Percentiles rank a stretch among this genome's conserved stretches.
Evolutionary conservation across 2,888 invertebrate genomes (phyloP).

Genomic region (Ommatoiulus sabulosus): DNA sequence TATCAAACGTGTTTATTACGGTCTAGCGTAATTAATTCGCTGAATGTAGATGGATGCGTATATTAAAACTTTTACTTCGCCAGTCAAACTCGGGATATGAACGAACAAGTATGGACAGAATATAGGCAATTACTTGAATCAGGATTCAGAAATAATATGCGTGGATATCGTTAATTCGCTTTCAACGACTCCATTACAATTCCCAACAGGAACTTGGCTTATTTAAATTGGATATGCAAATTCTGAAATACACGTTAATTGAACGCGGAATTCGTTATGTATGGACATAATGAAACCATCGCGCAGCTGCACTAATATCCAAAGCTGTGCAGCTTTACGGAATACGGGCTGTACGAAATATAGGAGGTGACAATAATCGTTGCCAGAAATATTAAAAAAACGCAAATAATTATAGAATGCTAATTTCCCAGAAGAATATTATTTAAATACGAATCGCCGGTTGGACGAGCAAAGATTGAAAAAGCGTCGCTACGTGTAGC

Average conservation of each 20-base stretch:
- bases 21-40: not conserved
- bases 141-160: not conserved
- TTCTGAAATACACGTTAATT: not conserved
- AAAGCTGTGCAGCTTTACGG: no score
- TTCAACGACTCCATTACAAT: not conserved
- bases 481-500: no score
- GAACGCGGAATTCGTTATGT: not conserved
- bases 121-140: not conserved
- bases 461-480: no score
- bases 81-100: not conserved
- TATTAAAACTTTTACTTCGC: not conserved
- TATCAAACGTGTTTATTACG: not conserved
- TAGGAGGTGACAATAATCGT: no score
- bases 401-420: no score
- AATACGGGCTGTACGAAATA: no score
- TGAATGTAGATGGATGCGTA: not conserved
- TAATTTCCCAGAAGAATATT: no score
- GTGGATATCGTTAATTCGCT: not conserved
- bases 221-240: constrained; percentile 39
- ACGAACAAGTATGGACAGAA: not conserved
- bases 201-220: not conserved
- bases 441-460: no score
- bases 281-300: not conserved
- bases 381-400: no score
- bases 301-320: not conserved